phyloP scores from a whole-genome alignment of 2,888 invertebrate species.

The Cataglyphis rosenhaueri region DNA sequence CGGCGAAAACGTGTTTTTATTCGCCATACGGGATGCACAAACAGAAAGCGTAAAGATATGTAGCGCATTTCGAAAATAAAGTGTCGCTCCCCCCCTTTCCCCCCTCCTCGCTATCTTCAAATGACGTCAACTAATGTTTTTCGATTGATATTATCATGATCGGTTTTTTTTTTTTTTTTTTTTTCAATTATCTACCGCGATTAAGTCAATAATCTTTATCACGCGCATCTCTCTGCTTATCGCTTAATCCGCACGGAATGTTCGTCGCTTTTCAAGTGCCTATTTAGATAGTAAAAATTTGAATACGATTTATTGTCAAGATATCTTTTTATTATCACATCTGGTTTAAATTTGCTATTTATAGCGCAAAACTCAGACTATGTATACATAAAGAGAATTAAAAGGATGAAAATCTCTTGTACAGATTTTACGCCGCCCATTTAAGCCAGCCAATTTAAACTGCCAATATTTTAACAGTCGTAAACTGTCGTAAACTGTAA shows the following conservation, averaged over 20 bases:
- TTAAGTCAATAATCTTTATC: constrained; percentile 50
- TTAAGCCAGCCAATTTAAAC: not conserved
- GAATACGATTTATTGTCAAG: not conserved
- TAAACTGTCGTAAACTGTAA: not conserved
- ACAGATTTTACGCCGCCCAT: not conserved
- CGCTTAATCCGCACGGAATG: not conserved
- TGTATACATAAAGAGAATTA: not conserved
- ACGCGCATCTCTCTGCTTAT: constrained; percentile 20
- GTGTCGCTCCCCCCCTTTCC: no score
- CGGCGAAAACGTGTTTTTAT: not conserved
- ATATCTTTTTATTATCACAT: not conserved
- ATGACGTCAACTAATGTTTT: constrained; percentile 63
- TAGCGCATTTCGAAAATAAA: constrained; percentile 18
- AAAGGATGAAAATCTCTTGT: not conserved
- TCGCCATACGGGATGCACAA: not conserved
- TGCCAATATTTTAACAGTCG: no score
- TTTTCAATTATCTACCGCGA: constrained; percentile 15
- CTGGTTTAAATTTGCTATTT: not conserved
- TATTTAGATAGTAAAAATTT: constrained; percentile 6
- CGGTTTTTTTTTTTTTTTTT: not conserved
- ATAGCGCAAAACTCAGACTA: not conserved
- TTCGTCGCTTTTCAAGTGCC: constrained; percentile 5
- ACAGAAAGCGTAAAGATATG: not conserved
- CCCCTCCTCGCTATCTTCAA: not conserved
- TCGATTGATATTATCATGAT: constrained; percentile 29